Evolutionary conservation across 2,888 invertebrate species (phyloP).

Genomic region (Chrysina gloriosa): DNA sequence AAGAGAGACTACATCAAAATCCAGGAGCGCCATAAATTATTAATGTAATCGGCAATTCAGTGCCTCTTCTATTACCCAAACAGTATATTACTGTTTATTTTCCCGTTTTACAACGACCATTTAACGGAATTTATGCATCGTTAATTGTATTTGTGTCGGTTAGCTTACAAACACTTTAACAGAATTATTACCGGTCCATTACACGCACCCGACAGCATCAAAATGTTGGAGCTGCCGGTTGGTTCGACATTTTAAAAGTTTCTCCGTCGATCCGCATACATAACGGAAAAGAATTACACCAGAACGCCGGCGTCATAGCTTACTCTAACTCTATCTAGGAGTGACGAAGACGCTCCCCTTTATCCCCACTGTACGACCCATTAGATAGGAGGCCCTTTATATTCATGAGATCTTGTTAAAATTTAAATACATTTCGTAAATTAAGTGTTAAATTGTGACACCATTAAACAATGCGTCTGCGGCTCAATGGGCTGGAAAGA

Average conservation of each 20-base stretch:
- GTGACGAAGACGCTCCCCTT: not conserved
- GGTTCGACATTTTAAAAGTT: conserved; percentile 9
- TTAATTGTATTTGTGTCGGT: conserved; percentile 34
- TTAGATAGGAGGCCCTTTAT: conserved; percentile 26
- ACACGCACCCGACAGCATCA: conserved; percentile 25
- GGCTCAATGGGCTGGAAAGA: conserved; percentile 51
- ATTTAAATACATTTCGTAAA: conserved; percentile 56
- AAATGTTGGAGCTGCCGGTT: not conserved
- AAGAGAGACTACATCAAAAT: not conserved
- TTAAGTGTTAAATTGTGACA: conserved; percentile 53
- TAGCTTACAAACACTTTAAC: conserved; percentile 33
- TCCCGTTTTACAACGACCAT: conserved; percentile 23
- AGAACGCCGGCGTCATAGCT: not conserved
- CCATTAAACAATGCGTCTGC: conserved; percentile 49
- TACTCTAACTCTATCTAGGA: not conserved
- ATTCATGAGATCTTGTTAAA: conserved; percentile 49
- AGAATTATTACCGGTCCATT: conserved; percentile 36
- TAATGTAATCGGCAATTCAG: conserved; percentile 11
- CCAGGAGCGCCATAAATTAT: conserved; percentile 8
- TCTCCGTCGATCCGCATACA: not conserved
- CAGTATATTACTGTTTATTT: conserved; percentile 20
- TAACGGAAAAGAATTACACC: conserved; percentile 3
- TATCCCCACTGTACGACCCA: not conserved
- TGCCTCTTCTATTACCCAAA: not conserved
- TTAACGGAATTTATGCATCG: conserved; percentile 32